Conservation (phyloP, 2,113 vertebrate species). For the Scolopax mira region DNA sequence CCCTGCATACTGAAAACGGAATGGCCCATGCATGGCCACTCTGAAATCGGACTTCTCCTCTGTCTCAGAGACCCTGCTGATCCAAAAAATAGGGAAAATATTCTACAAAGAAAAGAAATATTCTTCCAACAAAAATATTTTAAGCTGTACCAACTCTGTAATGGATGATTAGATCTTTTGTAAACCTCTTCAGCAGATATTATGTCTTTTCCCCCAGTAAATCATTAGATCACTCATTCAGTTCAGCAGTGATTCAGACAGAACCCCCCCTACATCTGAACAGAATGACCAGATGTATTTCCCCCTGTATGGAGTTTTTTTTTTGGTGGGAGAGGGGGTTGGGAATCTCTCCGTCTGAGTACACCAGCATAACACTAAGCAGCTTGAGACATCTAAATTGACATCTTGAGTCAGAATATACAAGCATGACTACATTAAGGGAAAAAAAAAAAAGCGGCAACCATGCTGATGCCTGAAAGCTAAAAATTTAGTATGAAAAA, state of each 20-base stretch:
- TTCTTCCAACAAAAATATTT: neutral
- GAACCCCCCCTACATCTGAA: neutral
- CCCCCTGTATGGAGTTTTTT: neutral
- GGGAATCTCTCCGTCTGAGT: neutral
- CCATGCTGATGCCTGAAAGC: neutral
- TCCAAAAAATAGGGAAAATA: neutral
- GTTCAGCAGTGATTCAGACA: neutral
- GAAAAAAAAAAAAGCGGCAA: neutral
- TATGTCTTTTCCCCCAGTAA: neutral
- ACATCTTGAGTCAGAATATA: neutral
- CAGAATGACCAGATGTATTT: neutral
- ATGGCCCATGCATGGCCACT: neutral
- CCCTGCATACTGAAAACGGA: neutral
- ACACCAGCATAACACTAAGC: neutral
- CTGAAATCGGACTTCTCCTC: neutral
- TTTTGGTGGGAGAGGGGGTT: rapidly evolving
- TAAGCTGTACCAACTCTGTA: neutral
- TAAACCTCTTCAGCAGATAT: neutral
- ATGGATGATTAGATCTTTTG: neutral
- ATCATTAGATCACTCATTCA: neutral
- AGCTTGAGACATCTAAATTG: neutral
- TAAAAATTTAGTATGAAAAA: neutral
- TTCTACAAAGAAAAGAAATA: neutral
- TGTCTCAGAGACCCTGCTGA: neutral
- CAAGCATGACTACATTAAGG: neutral